Percentiles rank a stretch among this genome's conserved stretches.
Evolutionary conservation across 2,113 vertebrate species (phyloP).

Genomic region (Climacteris rufus): DNA sequence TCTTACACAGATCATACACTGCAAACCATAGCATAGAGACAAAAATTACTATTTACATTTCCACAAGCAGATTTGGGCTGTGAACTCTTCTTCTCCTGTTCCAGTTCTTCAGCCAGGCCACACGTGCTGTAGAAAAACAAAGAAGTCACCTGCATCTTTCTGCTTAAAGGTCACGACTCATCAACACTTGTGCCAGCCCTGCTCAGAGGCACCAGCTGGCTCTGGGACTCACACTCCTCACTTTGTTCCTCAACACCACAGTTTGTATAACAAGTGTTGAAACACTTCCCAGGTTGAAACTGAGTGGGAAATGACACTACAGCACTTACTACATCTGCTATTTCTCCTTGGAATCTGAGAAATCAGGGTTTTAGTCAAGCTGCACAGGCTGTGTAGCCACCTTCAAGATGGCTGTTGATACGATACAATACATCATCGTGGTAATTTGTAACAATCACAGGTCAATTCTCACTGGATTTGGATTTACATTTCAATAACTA

Average conservation of each 20-base stretch:
- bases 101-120: slow-evolving; percentile 92
- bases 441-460: not conserved
- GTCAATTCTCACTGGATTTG: not conserved
- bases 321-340: not conserved
- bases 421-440: fast-evolving
- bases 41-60: slow-evolving; percentile 76
- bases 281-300: not conserved
- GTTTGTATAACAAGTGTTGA: not conserved
- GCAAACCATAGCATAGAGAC: not conserved
- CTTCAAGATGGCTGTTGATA: not conserved
- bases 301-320: not conserved
- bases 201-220: fast-evolving
- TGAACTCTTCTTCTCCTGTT: slow-evolving; percentile 65
- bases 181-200: not conserved
- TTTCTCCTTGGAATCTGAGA: not conserved
- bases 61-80: slow-evolving; percentile 91
- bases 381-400: not conserved
- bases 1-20: not conserved
- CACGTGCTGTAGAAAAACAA: slow-evolving; percentile 77
- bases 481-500: not conserved
- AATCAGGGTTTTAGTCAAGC: not conserved
- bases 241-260: not conserved
- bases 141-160: not conserved
- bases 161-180: not conserved
- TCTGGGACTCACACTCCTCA: fast-evolving